A percentile compares a stretch with the other conserved stretches of the same genome.
Evolutionary conservation across 2,888 invertebrate genomes (phyloP).

Genomic region (Drosophila prolongata): DNA sequence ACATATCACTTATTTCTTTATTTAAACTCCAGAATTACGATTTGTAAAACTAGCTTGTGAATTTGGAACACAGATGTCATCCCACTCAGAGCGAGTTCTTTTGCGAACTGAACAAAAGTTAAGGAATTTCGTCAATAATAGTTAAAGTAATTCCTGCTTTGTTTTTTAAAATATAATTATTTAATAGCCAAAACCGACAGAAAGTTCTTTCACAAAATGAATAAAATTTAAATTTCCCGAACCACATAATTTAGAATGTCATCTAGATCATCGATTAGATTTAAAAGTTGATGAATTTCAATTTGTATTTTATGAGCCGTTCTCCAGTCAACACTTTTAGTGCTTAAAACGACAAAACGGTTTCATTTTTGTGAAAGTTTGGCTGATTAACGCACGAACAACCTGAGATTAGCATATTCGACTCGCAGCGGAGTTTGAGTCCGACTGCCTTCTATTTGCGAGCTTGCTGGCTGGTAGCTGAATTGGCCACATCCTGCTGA

Average conservation of each 20-base stretch:
- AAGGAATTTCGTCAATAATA: not conserved
- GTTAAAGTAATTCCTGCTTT: no score
- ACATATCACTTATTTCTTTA: no score
- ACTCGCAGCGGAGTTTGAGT: slow-evolving; percentile 19
- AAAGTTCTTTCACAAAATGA: not conserved
- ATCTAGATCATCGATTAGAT: slow-evolving; percentile 9
- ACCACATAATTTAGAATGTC: not conserved
- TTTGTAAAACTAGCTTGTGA: no score
- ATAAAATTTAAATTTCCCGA: not conserved
- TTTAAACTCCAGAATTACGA: no score
- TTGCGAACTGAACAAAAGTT: not conserved
- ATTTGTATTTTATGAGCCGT: slow-evolving; percentile 10
- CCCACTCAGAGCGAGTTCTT: not conserved
- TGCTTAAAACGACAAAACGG: slow-evolving; percentile 54
- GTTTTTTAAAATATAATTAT: no score
- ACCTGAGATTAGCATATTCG: slow-evolving; percentile 47
- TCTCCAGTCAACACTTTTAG: slow-evolving; percentile 15
- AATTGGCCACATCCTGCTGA: slow-evolving; percentile 60
- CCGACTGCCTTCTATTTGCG: not conserved
- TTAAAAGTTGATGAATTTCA: slow-evolving; percentile 1
- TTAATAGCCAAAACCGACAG: not conserved
- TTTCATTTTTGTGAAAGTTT: slow-evolving; percentile 72
- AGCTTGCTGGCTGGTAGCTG: slow-evolving; percentile 22
- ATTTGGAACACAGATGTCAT: not conserved
- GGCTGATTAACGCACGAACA: slow-evolving; percentile 53